phyloP scores from a whole-genome alignment of 2,888 invertebrate genomes.

The Erebia palarica region DNA sequence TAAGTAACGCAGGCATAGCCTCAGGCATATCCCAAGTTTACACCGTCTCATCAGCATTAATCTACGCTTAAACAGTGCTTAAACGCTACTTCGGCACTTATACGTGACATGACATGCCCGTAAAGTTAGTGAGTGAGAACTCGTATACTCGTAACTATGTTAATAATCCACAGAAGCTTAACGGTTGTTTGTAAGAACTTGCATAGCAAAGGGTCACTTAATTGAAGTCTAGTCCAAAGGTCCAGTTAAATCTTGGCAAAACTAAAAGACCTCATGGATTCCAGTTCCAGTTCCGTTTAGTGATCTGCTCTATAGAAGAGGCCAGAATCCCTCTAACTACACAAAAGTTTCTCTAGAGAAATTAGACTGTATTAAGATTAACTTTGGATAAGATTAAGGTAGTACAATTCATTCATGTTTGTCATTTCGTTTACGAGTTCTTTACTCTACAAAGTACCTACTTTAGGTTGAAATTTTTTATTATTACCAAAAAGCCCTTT shows the following conservation, averaged over 20 bases:
- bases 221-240: slow-evolving; percentile 56
- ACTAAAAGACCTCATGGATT: slow-evolving; percentile 49
- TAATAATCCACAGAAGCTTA: slow-evolving; percentile 19
- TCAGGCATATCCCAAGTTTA: not conserved
- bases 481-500: no score
- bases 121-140: slow-evolving; percentile 7
- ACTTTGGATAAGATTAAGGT: no score
- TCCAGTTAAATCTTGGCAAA: slow-evolving; percentile 58
- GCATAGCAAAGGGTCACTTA: slow-evolving; percentile 54
- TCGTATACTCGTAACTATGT: slow-evolving; percentile 10
- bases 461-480: no score
- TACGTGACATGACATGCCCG: not conserved
- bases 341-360: slow-evolving; percentile 19
- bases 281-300: slow-evolving; percentile 46
- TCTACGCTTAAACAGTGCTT: not conserved
- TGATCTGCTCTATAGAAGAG: slow-evolving; percentile 41
- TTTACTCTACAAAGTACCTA: no score
- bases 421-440: not conserved
- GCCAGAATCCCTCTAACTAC: slow-evolving; percentile 21
- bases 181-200: slow-evolving; percentile 23
- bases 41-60: not conserved
- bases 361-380: slow-evolving; percentile 6
- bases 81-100: not conserved
- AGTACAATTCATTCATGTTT: not conserved
- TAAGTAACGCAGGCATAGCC: not conserved